phyloP scores from a whole-genome alignment of 2,113 vertebrate genomes.

The Gallinago undulata region DNA sequence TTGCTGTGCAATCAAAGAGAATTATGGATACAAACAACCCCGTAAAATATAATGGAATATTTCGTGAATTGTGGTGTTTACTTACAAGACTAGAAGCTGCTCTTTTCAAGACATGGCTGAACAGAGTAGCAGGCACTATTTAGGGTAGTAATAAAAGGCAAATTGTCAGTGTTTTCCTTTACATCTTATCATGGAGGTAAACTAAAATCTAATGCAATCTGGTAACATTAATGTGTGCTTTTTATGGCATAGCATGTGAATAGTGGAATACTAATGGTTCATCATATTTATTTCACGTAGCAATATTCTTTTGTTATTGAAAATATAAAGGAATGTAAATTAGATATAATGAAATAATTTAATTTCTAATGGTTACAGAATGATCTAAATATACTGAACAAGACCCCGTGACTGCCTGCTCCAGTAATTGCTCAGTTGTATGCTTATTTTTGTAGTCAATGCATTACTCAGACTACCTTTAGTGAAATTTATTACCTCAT shows the following conservation, averaged over 20 bases:
- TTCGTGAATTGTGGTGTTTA: conserved; percentile 28
- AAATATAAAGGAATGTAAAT: conserved; percentile 53
- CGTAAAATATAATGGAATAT: conserved; percentile 44
- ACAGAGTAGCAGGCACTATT: neutral
- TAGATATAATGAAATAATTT: conserved; percentile 64
- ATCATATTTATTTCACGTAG: conserved; percentile 33
- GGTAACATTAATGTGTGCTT: neutral
- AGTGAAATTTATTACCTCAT: conserved; percentile 72
- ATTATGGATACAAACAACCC: conserved; percentile 40
- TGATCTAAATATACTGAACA: conserved; percentile 60
- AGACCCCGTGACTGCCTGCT: conserved; percentile 25
- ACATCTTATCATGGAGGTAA: conserved; percentile 14
- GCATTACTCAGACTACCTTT: conserved; percentile 59
- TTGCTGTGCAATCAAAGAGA: conserved; percentile 53
- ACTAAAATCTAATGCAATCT: conserved; percentile 23
- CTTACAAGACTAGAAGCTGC: neutral
- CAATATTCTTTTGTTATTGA: conserved; percentile 51
- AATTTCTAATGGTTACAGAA: conserved; percentile 60
- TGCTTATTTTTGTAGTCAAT: conserved; percentile 70
- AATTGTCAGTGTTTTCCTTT: conserved; percentile 32
- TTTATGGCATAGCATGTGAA: neutral
- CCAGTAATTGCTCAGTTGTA: conserved; percentile 64
- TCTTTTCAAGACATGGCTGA: neutral
- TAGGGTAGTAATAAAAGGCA: conserved; percentile 32
- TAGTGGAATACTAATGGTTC: conserved; percentile 35